Evolutionary conservation across 2,888 invertebrate species (phyloP), one percentile per base, ranked within the genome.

Genomic region (Cosmia trapezina): DNA sequence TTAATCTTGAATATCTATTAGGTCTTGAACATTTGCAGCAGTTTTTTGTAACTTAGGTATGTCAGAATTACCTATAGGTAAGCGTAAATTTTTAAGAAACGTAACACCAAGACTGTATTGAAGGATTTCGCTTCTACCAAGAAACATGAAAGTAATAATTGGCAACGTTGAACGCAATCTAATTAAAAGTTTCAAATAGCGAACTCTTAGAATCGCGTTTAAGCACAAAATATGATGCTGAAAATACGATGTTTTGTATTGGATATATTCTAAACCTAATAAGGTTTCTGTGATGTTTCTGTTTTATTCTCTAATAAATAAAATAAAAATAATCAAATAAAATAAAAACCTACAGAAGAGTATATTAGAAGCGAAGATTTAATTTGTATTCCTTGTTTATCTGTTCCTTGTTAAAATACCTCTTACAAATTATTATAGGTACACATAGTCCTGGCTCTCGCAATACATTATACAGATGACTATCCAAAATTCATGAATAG

Each of bases 171-270:
- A 67, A n/a, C 28, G 49, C 7, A 51, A 49, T 68, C 14, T 28
- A n/a, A 74, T 75, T 75, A 64, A 63, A 74, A 75, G 47, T 73
- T 73, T 54, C 3, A 33, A 41, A 37, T 37, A 63, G 9, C n/a
- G 22, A 37, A 5, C n/a, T 41, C n/a, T 22, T 4, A 28, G 63
- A 28, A 45, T 47, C 6, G 4, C 37, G 45, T 53, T 54, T 12
- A 37, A 47, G 45, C n/a, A 12, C 41, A 74, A 63, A 45, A 22
- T 61, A 47, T 41, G 6, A 54, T n/a, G 14, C 7, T 19, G 37
- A 37, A 37, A 37, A 37, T 37, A 2, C 19, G 53, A 41, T 47
- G 6, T 45, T 43, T 33, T 22, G 37, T 49, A 6, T 45, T 60
- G 19, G 9, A n/a, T 51, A 19, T 1, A 49, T 49, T 28, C 1